Conservation (phyloP, 2,888 invertebrate genomes). For the Eupeodes luniger region DNA sequence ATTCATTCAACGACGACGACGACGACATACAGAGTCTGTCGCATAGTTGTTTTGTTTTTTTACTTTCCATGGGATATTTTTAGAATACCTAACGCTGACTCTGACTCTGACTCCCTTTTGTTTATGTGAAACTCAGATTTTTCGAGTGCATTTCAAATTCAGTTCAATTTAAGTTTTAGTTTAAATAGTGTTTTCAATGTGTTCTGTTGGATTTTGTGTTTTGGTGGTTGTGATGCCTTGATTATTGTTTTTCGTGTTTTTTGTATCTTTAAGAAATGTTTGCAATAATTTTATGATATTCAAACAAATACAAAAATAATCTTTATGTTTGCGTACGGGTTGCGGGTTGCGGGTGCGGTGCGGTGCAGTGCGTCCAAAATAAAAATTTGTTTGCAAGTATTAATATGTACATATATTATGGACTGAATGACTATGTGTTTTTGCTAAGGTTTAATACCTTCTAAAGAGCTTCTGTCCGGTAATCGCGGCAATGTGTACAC, state of each 20-base stretch:
- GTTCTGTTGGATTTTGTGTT: slow-evolving; percentile 33
- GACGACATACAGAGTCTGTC: slow-evolving; percentile 52
- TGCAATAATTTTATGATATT: slow-evolving; percentile 21
- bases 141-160: slow-evolving; percentile 64
- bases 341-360: background rate
- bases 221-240: background rate
- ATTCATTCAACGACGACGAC: slow-evolving; percentile 40
- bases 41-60: slow-evolving; percentile 44
- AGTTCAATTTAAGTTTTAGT: slow-evolving; percentile 58
- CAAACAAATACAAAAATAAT: slow-evolving; percentile 6
- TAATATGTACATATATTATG: background rate
- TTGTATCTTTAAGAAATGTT: slow-evolving; percentile 18
- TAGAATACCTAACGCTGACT: slow-evolving; percentile 73
- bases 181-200: slow-evolving; percentile 58
- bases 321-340: slow-evolving; percentile 8
- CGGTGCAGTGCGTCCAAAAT: background rate
- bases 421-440: background rate
- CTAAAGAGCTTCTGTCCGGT: too few species aligned
- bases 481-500: too few species aligned
- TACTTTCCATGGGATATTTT: slow-evolving; percentile 56
- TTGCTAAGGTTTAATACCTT: too few species aligned
- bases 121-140: slow-evolving; percentile 67
- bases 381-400: background rate
- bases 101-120: slow-evolving; percentile 61
- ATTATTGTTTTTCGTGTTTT: slow-evolving; percentile 17